phyloP scores from a whole-genome alignment of 2,797 vertebrate genomes.

The Mastacembelus armatus region DNA sequence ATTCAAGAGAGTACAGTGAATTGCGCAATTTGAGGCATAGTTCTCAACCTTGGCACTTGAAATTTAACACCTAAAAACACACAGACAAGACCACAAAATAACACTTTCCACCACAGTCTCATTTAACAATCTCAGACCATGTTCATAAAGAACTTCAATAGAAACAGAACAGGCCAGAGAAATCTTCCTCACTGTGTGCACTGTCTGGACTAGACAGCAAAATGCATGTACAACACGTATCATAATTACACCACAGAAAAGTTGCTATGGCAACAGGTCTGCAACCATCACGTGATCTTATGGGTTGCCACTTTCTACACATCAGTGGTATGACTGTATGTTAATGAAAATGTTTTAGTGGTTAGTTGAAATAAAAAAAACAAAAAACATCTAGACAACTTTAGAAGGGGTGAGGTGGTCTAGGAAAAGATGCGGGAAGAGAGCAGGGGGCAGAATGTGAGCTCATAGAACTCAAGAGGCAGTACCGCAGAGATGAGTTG shows the following conservation, averaged over 20 bases:
- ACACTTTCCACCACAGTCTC: too few relatives aligned
- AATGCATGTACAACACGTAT: not conserved
- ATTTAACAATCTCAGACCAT: not conserved
- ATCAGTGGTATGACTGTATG: constrained; percentile 28
- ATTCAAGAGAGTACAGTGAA: not conserved
- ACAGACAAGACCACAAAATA: too few relatives aligned
- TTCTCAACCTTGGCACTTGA: not conserved
- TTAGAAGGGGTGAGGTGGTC: constrained; percentile 45
- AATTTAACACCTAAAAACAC: not conserved
- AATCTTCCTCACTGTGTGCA: constrained; percentile 6
- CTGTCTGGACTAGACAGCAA: not conserved
- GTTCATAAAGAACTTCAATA: constrained; percentile 12
- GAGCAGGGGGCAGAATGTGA: constrained; percentile 56
- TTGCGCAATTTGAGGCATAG: not conserved
- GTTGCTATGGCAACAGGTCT: constrained; percentile 12
- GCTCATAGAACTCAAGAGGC: constrained; percentile 78
- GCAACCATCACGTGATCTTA: constrained; percentile 23
- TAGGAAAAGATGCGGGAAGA: constrained; percentile 48
- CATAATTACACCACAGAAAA: not conserved
- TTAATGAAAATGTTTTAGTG: constrained; percentile 57
- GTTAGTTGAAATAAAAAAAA: constrained; percentile 50
- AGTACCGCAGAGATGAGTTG: constrained; percentile 89
- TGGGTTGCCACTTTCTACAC: not conserved
- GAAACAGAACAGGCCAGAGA: not conserved
- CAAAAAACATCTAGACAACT: constrained; percentile 35